Percentiles rank a stretch among this genome's conserved stretches.
Evolutionary conservation across 92 coral and sea anemone species (phyloP).

Genomic region (Metridium senile): DNA sequence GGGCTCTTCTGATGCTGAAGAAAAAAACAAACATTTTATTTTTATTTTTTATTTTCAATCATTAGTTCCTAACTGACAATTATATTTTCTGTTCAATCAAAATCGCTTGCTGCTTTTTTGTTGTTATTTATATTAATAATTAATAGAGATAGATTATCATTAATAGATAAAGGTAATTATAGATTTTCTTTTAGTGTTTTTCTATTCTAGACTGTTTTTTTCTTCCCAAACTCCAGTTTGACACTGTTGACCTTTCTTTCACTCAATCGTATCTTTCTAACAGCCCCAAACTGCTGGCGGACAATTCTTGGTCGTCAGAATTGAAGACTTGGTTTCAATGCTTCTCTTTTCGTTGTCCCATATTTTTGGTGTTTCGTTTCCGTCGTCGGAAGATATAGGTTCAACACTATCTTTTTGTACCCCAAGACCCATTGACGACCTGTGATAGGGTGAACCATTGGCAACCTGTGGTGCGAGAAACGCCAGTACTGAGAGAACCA

Average conservation of each 20-base stretch:
- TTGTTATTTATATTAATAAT: too few species aligned
- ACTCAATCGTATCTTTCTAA: slow-evolving; percentile 36
- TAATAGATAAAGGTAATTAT: neutral
- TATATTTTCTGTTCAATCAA: neutral
- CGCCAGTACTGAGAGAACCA: slow-evolving; percentile 24
- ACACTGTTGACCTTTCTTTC: slow-evolving; percentile 47
- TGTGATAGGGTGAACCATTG: slow-evolving; percentile 30
- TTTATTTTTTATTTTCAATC: slow-evolving; percentile 21
- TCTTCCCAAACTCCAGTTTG: slow-evolving; percentile 78
- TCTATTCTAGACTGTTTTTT: slow-evolving; percentile 20
- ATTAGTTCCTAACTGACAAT: slow-evolving; percentile 10
- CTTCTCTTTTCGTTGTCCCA: slow-evolving; percentile 57
- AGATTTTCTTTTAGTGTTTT: neutral
- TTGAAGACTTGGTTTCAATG: slow-evolving; percentile 8
- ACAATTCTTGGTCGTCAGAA: slow-evolving; percentile 45
- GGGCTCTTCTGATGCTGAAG: too few species aligned
- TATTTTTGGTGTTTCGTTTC: slow-evolving; percentile 60
- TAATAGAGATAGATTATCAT: too few species aligned
- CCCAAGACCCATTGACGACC: slow-evolving; percentile 74
- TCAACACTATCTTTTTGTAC: slow-evolving; percentile 40
- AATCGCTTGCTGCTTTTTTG: neutral
- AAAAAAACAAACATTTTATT: neutral
- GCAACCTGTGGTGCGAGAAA: slow-evolving; percentile 35
- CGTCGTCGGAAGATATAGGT: slow-evolving; percentile 22
- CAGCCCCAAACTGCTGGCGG: slow-evolving; percentile 79